These are phyloP conservation scores for Luscinia luscinia DNA, from an alignment of 2,797 vertebrate genomes.

Conservation along the genomic window DNA sequence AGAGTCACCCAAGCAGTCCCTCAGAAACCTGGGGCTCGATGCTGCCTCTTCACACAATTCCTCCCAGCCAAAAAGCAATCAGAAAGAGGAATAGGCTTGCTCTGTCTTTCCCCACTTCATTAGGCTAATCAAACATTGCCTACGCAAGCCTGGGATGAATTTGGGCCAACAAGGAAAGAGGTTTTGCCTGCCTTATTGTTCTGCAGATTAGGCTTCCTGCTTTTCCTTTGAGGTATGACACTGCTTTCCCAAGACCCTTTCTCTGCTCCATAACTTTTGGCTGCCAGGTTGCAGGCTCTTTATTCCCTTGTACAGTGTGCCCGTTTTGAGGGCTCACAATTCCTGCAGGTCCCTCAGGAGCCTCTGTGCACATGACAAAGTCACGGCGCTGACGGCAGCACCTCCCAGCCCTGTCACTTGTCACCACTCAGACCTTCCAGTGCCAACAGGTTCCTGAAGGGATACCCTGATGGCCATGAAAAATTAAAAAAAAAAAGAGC, in stretches of 20 bases:
- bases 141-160: conserved; percentile 66
- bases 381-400: background rate
- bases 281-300: background rate
- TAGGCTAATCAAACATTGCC: conserved; percentile 62
- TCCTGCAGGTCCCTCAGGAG: background rate
- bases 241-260: conserved; percentile 43
- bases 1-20: background rate
- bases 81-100: conserved; percentile 40
- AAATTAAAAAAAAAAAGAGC: no score
- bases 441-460: background rate
- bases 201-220: conserved; percentile 70
- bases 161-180: conserved; percentile 71
- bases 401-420: background rate
- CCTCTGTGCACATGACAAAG: background rate
- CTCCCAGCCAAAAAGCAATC: conserved; percentile 58
- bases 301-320: background rate
- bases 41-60: background rate
- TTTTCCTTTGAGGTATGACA: conserved; percentile 24
- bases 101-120: conserved; percentile 61
- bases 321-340: background rate
- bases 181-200: conserved; percentile 63
- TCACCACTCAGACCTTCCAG: background rate
- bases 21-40: background rate
- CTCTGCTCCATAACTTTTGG: conserved; percentile 2
- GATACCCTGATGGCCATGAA: background rate